phyloP scores from a whole-genome alignment of 2,888 invertebrate species.

The Tachina fera region DNA sequence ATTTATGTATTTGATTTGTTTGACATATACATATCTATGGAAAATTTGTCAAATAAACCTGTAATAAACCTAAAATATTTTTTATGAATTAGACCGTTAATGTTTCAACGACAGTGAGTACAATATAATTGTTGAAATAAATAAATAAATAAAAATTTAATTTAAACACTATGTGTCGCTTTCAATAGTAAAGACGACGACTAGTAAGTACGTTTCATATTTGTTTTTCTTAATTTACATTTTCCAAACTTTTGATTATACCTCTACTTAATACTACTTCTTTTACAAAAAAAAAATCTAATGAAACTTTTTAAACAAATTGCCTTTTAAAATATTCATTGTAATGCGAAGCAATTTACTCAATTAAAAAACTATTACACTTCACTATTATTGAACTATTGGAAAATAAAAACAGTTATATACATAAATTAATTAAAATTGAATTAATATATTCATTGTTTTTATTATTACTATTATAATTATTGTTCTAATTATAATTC shows the following conservation, averaged over 20 bases:
- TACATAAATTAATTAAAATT: conserved; percentile 57
- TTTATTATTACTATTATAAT: conserved; percentile 47
- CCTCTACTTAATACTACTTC: conserved; percentile 61
- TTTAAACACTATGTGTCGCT: conserved; percentile 67
- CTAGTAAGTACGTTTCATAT: conserved; percentile 73
- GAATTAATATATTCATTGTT: conserved; percentile 57
- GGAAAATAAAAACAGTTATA: conserved; percentile 56
- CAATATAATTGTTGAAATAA: conserved; percentile 47
- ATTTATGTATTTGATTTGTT: too few relatives aligned
- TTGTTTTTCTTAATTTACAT: conserved; percentile 67
- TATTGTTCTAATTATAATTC: conserved; percentile 51
- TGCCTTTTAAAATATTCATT: conserved; percentile 75
- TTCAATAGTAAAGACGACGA: conserved; percentile 66
- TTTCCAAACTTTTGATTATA: conserved; percentile 64
- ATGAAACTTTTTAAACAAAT: conserved; percentile 73
- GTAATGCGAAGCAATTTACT: conserved; percentile 80
- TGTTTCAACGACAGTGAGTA: conserved; percentile 69
- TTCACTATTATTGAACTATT: conserved; percentile 71
- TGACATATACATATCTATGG: too few relatives aligned
- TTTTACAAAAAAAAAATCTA: conserved; percentile 55
- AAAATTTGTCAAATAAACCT: too few relatives aligned
- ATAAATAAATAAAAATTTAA: not conserved
- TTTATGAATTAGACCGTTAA: too few relatives aligned
- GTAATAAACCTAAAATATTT: too few relatives aligned
- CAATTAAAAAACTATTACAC: conserved; percentile 55